Evolutionary conservation across 2,888 invertebrate species (phyloP), one percentile per base, ranked within the genome.

Genomic region (Dolichopus griseipennis): DNA sequence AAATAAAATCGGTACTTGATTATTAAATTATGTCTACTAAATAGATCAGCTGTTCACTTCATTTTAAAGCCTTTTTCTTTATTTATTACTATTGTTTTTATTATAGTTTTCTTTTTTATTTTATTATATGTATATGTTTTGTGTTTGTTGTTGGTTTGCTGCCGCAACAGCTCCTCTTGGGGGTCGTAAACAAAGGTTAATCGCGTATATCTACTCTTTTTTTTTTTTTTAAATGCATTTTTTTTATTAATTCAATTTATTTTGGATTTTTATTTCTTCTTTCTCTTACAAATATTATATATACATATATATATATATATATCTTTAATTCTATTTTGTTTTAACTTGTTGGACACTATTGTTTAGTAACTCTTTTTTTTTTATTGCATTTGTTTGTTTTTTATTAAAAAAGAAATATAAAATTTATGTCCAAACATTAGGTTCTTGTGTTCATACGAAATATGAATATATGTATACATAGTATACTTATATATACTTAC

Each of bases 111-210:
- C 3, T 4, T 27, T 27, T 41, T 41, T 41, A 41, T 27, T 41
- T 41, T 41, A 41, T 41, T 12, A 41, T 41, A n/a, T n/a, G n/a
- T n/a, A n/a, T n/a, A n/a, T n/a, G n/a, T 41, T 41, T 12, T 12
- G 8, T 41, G 1, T 5, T 9, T 41, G 1, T 41, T 61, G 21
- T 62, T n/a, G n/a, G 22, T 9, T 21, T 22, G 15, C 63, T 27
- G 27, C 63, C 10, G 21, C 9, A 3, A 1, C 63, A 3, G 1
- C 27, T 63, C 27, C 63, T 63, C 63, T 15, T 63, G 63, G 63
- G 63, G 63, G 63, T 63, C 63, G 27, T 63, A 63, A 63, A 63
- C 63, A 63, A 63, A 63, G 63, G 63, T 63, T 63, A 63, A 63
- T 63, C 63, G 63, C 63, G 18, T 27, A 63, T 63, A 63, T 63